phyloP scores from a whole-genome alignment of 2,113 vertebrate species.

The Ptilonorhynchus violaceus region DNA sequence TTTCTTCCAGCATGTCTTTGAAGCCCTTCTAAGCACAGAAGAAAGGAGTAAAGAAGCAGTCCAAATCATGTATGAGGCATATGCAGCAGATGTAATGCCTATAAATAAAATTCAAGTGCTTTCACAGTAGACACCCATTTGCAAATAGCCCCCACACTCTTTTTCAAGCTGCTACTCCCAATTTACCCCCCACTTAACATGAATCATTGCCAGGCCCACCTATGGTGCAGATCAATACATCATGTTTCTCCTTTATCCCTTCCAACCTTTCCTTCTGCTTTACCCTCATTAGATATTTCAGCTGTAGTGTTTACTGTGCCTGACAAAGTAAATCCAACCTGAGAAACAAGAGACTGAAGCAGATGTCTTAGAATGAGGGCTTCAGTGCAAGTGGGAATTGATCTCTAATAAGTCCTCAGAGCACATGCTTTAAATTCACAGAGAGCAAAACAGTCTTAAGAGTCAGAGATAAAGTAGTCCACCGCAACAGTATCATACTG shows the following conservation, averaged over 20 bases:
- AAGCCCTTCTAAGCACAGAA: not conserved
- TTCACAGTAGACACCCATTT: not conserved
- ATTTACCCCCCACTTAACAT: not conserved
- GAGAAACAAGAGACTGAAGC: not conserved
- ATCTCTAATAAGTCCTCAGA: not conserved
- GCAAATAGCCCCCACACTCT: not conserved
- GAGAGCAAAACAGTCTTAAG: not conserved
- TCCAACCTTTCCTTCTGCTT: not conserved
- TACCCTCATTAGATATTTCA: not conserved
- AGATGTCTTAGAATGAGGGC: not conserved
- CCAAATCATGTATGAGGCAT: not conserved
- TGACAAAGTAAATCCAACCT: not conserved
- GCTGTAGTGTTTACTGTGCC: not conserved
- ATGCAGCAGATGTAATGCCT: slow-evolving; percentile 10
- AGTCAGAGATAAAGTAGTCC: not conserved
- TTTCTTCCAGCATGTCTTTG: not conserved
- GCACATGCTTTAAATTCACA: not conserved
- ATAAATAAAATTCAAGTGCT: slow-evolving; percentile 44
- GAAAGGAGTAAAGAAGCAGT: not conserved
- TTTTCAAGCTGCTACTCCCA: slow-evolving; percentile 28
- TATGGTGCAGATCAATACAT: not conserved
- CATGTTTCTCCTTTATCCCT: not conserved
- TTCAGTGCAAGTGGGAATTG: not conserved
- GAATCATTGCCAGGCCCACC: not conserved
- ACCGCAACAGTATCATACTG: no score